Conservation (phyloP, 2,797 vertebrate species). For the Sorex maritimensis region DNA sequence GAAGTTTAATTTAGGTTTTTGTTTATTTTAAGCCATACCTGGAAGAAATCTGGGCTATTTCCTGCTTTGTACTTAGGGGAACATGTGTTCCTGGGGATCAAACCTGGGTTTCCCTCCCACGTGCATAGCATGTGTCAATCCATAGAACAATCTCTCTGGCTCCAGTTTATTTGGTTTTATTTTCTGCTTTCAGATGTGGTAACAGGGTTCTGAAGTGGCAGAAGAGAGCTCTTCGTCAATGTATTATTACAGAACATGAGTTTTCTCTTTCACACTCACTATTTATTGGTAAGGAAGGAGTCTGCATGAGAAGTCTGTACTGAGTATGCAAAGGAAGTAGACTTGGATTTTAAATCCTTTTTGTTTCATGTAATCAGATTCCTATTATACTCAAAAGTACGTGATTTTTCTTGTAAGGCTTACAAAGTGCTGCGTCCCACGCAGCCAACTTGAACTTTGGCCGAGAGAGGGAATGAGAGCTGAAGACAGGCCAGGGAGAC, state of each 20-base stretch:
- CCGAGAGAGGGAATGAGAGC: too few relatives aligned
- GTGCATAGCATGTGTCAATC: too few relatives aligned
- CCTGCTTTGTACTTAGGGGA: too few relatives aligned
- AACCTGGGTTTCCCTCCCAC: too few relatives aligned
- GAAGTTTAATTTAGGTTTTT: too few relatives aligned
- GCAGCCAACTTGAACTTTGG: too few relatives aligned
- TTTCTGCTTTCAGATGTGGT: not conserved
- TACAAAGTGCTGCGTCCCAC: not conserved
- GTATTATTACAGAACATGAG: not conserved
- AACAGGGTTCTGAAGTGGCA: not conserved
- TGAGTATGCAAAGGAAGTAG: not conserved
- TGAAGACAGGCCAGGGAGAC: too few relatives aligned
- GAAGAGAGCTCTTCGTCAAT: not conserved
- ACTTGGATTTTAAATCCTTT: not conserved
- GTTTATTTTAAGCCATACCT: too few relatives aligned
- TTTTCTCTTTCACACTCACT: not conserved
- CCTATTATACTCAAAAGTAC: not conserved
- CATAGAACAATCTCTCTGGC: too few relatives aligned
- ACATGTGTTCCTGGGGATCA: too few relatives aligned
- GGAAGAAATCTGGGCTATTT: too few relatives aligned
- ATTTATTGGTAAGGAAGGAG: not conserved
- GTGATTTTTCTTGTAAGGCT: not conserved
- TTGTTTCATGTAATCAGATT: not conserved
- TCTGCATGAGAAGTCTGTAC: not conserved
- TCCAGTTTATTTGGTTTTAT: not conserved